These are phyloP conservation scores for Premnoplex brunnescens DNA, from an alignment of 2,797 vertebrate species.

Conservation along the genomic window DNA sequence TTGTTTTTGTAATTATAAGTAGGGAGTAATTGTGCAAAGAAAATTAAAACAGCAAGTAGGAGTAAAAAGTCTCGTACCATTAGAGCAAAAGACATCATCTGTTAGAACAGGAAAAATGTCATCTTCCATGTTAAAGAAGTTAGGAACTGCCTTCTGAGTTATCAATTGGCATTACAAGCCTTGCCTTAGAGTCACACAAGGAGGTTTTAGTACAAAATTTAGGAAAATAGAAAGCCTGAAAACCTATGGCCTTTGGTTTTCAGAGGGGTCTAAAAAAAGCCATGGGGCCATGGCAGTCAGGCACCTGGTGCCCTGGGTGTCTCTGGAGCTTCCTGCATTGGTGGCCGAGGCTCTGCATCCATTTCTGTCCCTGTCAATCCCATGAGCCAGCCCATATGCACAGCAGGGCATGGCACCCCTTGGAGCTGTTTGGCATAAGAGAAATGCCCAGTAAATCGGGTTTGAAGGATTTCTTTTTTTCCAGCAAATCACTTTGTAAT, in stretches of 20 bases:
- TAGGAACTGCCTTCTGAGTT: slow-evolving; percentile 12
- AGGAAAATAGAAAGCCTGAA: neutral
- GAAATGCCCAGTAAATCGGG: neutral
- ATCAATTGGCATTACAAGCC: neutral
- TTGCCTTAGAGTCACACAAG: neutral
- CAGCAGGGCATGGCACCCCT: neutral
- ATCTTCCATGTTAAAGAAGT: neutral
- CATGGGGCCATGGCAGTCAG: neutral
- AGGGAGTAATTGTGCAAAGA: slow-evolving; percentile 46
- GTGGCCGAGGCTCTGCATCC: neutral
- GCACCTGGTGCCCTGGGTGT: neutral
- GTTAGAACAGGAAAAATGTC: neutral
- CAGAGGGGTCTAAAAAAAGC: neutral
- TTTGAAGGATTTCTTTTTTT: neutral
- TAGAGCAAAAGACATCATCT: slow-evolving; percentile 11
- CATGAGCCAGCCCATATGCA: fast-evolving
- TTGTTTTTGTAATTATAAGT: slow-evolving; percentile 62
- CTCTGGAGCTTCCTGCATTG: neutral
- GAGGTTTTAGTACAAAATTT: neutral
- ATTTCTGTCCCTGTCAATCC: fast-evolving
- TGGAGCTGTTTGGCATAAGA: neutral
- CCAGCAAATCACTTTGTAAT: neutral
- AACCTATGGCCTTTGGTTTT: neutral
- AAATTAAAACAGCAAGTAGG: slow-evolving; percentile 51
- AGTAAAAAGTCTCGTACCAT: slow-evolving; percentile 30